Conservation (phyloP, 2,113 vertebrate species). For the Trematomus loennbergii region DNA sequence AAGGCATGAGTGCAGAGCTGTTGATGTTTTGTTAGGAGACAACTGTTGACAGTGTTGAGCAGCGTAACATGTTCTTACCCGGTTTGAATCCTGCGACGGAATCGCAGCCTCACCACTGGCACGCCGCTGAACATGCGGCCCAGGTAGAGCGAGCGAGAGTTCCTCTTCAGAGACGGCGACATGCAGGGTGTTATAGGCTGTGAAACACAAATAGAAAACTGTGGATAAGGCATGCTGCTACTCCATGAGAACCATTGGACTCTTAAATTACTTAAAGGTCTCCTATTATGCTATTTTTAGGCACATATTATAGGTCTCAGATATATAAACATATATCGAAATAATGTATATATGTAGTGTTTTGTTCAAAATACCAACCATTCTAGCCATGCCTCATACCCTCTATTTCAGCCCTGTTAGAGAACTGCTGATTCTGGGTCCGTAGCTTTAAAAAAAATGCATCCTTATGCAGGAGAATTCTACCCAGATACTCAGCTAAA, state of each 20-base stretch:
- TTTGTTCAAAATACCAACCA: too few species aligned
- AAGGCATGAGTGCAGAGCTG: not conserved
- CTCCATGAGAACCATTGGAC: not conserved
- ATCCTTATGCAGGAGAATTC: too few species aligned
- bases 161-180: constrained; percentile 87
- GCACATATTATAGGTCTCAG: too few species aligned
- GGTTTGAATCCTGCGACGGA: constrained; percentile 90
- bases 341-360: too few species aligned
- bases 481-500: too few species aligned
- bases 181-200: constrained; percentile 90
- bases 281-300: too few species aligned
- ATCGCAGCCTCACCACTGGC: constrained; percentile 92
- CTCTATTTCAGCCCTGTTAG: too few species aligned
- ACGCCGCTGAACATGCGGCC: constrained; percentile 94
- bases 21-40: too few species aligned
- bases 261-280: not conserved
- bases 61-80: constrained; percentile 84
- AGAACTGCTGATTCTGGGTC: too few species aligned
- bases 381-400: too few species aligned
- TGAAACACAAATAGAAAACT: constrained; percentile 23
- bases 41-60: not conserved
- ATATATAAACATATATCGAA: too few species aligned
- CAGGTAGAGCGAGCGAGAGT: constrained; percentile 92
- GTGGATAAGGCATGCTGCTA: not conserved
- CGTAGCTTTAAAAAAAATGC: too few species aligned